Evolutionary conservation across 2,888 invertebrate genomes (phyloP).

Genomic region (Crematogaster levior): DNA sequence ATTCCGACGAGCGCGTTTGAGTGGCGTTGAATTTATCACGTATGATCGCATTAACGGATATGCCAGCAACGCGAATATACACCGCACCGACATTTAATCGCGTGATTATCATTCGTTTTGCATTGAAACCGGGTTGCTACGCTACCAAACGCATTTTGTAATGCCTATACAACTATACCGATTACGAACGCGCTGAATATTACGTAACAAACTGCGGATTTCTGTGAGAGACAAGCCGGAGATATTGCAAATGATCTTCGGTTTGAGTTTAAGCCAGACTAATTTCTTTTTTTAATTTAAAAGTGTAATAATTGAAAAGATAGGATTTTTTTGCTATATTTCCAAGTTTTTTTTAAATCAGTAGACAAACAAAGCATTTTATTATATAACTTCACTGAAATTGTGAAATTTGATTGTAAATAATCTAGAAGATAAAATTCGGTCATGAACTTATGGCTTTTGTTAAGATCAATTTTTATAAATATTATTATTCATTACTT

Average conservation of each 20-base stretch:
- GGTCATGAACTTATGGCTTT: background rate
- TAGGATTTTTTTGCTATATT: background rate
- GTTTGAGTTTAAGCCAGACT: background rate
- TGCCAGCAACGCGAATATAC: constrained; percentile 2
- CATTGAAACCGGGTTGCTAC: constrained; percentile 17
- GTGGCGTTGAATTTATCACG: constrained; percentile 52
- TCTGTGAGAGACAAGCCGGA: background rate
- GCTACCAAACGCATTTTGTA: constrained; percentile 29
- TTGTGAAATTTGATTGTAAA: too few species aligned
- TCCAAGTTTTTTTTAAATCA: background rate
- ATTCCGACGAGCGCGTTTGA: constrained; percentile 40
- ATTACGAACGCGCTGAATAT: constrained; percentile 27
- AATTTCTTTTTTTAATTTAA: background rate
- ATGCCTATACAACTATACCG: background rate
- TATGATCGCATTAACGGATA: constrained; percentile 42
- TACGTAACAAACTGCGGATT: background rate
- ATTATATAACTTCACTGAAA: background rate
- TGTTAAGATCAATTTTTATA: background rate
- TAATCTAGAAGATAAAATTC: too few species aligned
- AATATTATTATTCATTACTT: background rate
- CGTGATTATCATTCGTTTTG: constrained; percentile 48
- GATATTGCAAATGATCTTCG: background rate
- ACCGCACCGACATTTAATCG: constrained; percentile 37
- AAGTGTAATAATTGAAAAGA: background rate
- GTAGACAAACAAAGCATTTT: background rate